Conservation (phyloP, 2,797 vertebrate genomes). For the Holocentrus rufus region DNA sequence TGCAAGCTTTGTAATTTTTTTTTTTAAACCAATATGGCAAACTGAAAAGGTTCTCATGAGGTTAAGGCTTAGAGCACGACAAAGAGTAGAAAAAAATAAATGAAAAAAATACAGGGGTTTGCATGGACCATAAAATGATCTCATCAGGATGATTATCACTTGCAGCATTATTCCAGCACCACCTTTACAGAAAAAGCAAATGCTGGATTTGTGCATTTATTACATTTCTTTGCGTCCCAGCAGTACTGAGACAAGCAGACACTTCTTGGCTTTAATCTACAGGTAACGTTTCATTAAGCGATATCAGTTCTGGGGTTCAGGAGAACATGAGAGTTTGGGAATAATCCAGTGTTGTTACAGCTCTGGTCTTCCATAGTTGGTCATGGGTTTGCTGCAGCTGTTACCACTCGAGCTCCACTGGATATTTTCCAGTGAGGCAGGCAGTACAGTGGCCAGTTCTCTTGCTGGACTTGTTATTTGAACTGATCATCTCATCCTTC, state of each 20-base stretch:
- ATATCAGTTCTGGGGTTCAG: neutral
- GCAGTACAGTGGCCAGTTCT: conserved; percentile 92
- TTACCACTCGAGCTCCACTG: conserved; percentile 95
- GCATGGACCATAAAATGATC: neutral
- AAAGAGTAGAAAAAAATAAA: neutral
- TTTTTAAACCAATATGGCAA: neutral
- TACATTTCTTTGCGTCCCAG: neutral
- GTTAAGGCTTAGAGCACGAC: conserved; percentile 3
- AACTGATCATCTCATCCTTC: conserved; percentile 78
- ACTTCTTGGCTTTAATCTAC: conserved; percentile 2
- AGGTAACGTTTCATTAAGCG: neutral
- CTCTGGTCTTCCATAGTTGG: neutral
- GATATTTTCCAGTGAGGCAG: conserved; percentile 96
- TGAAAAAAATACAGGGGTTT: conserved; percentile 12
- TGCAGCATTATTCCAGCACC: neutral
- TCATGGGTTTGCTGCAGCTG: neutral
- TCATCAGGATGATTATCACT: neutral
- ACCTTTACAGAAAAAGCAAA: neutral
- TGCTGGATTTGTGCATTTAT: neutral
- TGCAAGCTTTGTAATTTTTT: conserved; percentile 42
- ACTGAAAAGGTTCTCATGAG: neutral
- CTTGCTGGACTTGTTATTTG: conserved; percentile 58
- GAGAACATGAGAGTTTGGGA: neutral
- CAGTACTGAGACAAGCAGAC: neutral
- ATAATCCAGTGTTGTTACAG: neutral